These are phyloP conservation scores for Hassar affinis DNA, from an alignment of 2,113 vertebrate genomes.

Conservation along the genomic window DNA sequence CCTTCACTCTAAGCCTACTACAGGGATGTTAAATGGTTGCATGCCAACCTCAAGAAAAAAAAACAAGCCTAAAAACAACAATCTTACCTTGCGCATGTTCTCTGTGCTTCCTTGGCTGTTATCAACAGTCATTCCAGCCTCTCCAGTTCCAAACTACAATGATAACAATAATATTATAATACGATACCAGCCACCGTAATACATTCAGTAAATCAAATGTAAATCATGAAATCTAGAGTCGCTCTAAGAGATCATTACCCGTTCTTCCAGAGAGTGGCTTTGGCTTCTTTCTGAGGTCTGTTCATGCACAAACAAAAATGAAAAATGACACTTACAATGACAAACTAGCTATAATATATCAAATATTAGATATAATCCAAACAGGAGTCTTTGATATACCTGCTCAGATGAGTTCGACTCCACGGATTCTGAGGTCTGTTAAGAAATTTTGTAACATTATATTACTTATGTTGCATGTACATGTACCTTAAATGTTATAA, in stretches of 20 bases:
- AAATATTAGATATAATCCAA: neutral
- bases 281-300: constrained; percentile 35
- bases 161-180: neutral
- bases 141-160: constrained; percentile 36
- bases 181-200: neutral
- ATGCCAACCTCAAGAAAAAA: neutral
- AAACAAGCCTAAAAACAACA: neutral
- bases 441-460: neutral
- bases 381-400: constrained; percentile 22
- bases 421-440: constrained; percentile 50
- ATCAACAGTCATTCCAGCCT: constrained; percentile 42
- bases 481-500: too few relatives aligned
- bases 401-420: constrained; percentile 41
- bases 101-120: constrained; percentile 51
- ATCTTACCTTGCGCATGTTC: constrained; percentile 47
- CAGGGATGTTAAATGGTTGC: neutral
- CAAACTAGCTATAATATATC: neutral
- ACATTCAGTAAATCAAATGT: neutral
- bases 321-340: neutral
- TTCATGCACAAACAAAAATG: neutral
- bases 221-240: neutral
- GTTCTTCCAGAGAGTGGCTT: constrained; percentile 42
- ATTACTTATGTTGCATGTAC: too few relatives aligned
- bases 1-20: neutral
- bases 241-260: constrained; percentile 16